Evolutionary conservation across 2,888 invertebrate genomes (phyloP), one percentile per base, ranked within the genome.

Genomic region (Andrena haemorrhoa): DNA sequence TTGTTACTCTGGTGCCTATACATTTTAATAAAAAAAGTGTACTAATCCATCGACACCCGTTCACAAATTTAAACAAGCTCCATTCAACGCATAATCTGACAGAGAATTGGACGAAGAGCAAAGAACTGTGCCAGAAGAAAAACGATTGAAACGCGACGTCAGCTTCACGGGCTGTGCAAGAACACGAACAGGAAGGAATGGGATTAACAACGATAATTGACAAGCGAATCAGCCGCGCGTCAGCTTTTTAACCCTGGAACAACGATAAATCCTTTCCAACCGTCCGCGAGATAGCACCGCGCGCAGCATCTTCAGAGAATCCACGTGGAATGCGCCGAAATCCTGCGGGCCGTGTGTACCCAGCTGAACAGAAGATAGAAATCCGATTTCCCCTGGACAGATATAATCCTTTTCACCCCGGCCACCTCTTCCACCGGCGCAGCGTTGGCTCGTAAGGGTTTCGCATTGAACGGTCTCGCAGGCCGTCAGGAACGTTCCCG

Each of bases 361-460:
- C 75, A 56, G 47, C 23, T 23, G 73, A 76, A 66, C 79, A 65
- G 47, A 76, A 81, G 87, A 82, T 87, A 82, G 84, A 84, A 87
- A 87, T 87, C 87, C 79, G 87, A 87, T 87, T 87, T 84, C 74
- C 79, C 79, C 85, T 63, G 75, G 80, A 79, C 85, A 79, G 75
- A 80, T 80, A 85, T 88, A 88, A 86, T 88, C 88, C 82, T 66
- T 49, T 20, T 47, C 23, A 29, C 35, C 33, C 60, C 77, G 26
- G 20, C 70, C 53, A 66, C 49, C 65, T 41, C 23, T 35, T 5
- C 60, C 51, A 63, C 26, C 29, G 41, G 47, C 64, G 26, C 65
- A 10, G 31, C n/a, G 29, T 8, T 33, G 12, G 51, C 47, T 58
- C 68, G 71, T 53, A 74, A 76, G 53, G 35, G 41, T 60, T 60